These are phyloP conservation scores for Indicator indicator DNA, from an alignment of 2,113 vertebrate genomes.

Conservation along the genomic window DNA sequence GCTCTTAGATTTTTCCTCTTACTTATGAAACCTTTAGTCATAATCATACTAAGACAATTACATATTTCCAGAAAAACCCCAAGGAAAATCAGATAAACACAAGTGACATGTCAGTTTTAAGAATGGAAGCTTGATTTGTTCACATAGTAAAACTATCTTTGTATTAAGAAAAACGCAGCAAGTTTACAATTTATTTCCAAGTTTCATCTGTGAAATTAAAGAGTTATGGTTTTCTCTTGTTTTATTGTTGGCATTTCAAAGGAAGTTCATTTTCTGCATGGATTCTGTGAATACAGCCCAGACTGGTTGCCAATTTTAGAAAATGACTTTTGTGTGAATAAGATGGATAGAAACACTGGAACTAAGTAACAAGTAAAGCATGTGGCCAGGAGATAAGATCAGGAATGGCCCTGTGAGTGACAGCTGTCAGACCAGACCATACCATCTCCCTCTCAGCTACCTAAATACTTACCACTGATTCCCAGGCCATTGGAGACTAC, in stretches of 20 bases:
- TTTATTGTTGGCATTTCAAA: conserved; percentile 1
- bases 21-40: not conserved
- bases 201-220: not conserved
- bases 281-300: not conserved
- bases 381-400: not conserved
- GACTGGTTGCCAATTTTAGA: not conserved
- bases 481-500: not conserved
- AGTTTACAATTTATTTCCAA: not conserved
- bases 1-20: not conserved
- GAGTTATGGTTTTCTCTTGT: not conserved
- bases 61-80: not conserved
- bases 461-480: not conserved
- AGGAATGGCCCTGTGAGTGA: not conserved
- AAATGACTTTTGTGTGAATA: not conserved
- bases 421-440: not conserved
- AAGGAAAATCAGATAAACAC: not conserved
- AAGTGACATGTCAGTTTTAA: not conserved
- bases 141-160: not conserved
- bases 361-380: not conserved
- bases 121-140: not conserved
- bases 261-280: not conserved
- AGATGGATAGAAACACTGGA: not conserved
- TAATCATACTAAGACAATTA: not conserved
- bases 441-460: not conserved
- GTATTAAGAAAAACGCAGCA: not conserved